Evolutionary conservation across 2,113 vertebrate species (phyloP).

Genomic region (Epinephelus moara): DNA sequence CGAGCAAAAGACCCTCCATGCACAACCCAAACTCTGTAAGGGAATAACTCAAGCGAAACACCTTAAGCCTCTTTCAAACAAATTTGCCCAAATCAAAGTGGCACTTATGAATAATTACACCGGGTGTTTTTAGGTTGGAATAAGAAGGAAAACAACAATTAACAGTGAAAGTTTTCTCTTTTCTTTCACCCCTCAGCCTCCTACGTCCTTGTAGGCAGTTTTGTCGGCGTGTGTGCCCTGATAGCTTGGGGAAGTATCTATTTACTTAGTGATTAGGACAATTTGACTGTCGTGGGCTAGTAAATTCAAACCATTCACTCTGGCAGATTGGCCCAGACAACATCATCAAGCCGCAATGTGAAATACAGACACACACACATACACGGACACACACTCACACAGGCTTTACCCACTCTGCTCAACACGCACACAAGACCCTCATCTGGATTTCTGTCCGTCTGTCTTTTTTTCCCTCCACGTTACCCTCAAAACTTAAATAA

Average conservation of each 20-base stretch:
- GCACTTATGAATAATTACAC: slow-evolving; percentile 86
- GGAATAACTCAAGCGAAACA: slow-evolving; percentile 78
- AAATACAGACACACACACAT: slow-evolving; percentile 56
- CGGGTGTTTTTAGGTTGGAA: slow-evolving; percentile 80
- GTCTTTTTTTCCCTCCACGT: slow-evolving; percentile 61
- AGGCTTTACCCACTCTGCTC: slow-evolving; percentile 49
- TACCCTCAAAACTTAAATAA: slow-evolving; percentile 85
- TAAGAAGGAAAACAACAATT: slow-evolving; percentile 88
- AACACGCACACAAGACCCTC: slow-evolving; percentile 54
- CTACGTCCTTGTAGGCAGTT: slow-evolving; percentile 51
- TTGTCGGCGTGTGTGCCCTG: slow-evolving; percentile 75
- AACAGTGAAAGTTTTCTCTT: slow-evolving; percentile 77
- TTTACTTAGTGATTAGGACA: slow-evolving; percentile 89
- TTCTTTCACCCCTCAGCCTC: slow-evolving; percentile 40
- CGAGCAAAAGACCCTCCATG: slow-evolving; percentile 54
- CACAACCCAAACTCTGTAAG: slow-evolving; percentile 68
- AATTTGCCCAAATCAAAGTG: slow-evolving; percentile 84
- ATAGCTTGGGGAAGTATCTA: slow-evolving; percentile 88
- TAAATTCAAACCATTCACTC: slow-evolving; percentile 86
- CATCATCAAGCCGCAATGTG: slow-evolving; percentile 80
- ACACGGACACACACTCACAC: slow-evolving; percentile 27
- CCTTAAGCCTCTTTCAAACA: slow-evolving; percentile 84
- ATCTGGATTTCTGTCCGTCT: slow-evolving; percentile 75
- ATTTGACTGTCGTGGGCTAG: slow-evolving; percentile 85
- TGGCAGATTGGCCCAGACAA: slow-evolving; percentile 85